Evolutionary conservation across 1,140 invertebrate genomes (phyloP), one percentile per base, ranked within the genome.

Genomic region (Acromyrmex charruanus): DNA sequence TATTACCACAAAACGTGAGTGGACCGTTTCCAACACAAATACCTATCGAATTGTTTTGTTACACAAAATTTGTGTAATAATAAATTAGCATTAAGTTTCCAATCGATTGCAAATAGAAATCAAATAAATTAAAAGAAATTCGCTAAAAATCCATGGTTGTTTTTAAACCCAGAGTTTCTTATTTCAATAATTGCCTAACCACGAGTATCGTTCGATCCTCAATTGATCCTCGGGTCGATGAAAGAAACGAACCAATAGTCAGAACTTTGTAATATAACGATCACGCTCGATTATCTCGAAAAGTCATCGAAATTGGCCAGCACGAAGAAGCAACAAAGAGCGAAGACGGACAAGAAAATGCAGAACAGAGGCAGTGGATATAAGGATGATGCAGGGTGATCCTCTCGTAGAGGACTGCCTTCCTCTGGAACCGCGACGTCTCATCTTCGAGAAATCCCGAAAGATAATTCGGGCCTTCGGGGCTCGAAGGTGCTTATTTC

Each of bases 401-500:
- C 31, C 61, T 49, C 25, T 65, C 25, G 53, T 51, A 55, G 12
- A 25, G 25, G 25, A 49, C 77, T 39, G 16, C n/a, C 49, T 55
- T 66, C 35, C 18, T 35, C 39, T 35, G 51, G 39, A 86, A 53
- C 63, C 61, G 66, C 77, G 75, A 68, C 75, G 74, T 69, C 51
- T 81, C 85, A 58, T 71, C 85, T 65, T 72, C 31, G 55, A 81
- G 79, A 87, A 87, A 87, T 87, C 85, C 77, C 79, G 58, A 82
- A 87, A 87, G 85, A 82, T 87, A 82, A 87, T 87, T 87, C 85
- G 65, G 58, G 85, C 44, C 85, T 71, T 66, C 31, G 21, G 65
- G 68, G 49, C 68, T 53, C 51, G 39, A 75, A 87, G 85, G 85
- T 82, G 79, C 85, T 87, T 87, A 87, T 87, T 87, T 87, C 85